Evolutionary conservation across 2,797 vertebrate species (phyloP).

Genomic region (Erethizon dorsatum): DNA sequence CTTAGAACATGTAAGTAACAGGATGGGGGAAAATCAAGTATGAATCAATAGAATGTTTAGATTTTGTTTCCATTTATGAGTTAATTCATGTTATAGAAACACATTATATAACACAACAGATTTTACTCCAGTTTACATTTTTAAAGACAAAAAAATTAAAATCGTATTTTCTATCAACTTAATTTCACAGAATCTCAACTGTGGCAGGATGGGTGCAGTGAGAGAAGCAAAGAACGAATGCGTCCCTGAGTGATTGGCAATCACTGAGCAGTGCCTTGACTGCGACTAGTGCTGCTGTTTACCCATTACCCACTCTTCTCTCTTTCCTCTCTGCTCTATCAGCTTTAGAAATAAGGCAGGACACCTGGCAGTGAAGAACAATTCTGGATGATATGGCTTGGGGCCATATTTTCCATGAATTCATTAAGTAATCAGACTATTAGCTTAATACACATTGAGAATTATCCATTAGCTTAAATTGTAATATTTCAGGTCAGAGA

Average conservation of each 20-base stretch:
- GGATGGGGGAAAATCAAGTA: neutral
- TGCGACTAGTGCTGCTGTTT: neutral
- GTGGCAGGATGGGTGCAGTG: neutral
- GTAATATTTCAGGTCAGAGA: slow-evolving; percentile 9
- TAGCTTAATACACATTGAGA: slow-evolving; percentile 9
- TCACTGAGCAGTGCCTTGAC: neutral
- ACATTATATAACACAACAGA: neutral
- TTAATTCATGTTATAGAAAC: neutral
- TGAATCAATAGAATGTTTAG: neutral
- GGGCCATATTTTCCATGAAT: neutral
- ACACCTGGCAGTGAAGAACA: neutral
- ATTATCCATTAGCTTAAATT: slow-evolving; percentile 43
- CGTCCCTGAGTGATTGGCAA: neutral
- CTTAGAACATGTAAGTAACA: neutral
- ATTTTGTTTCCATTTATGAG: neutral
- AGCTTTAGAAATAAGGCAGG: neutral
- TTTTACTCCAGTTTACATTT: neutral
- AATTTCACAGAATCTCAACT: neutral
- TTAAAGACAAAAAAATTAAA: neutral
- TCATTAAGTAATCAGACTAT: neutral
- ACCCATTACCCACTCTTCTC: neutral
- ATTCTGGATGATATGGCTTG: neutral
- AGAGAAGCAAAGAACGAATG: neutral
- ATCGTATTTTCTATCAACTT: neutral
- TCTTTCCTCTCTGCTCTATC: neutral